Percentiles rank a stretch among this genome's conserved stretches.
Conservation (phyloP, 2,113 vertebrate genomes). For the Atrichornis clamosus region DNA sequence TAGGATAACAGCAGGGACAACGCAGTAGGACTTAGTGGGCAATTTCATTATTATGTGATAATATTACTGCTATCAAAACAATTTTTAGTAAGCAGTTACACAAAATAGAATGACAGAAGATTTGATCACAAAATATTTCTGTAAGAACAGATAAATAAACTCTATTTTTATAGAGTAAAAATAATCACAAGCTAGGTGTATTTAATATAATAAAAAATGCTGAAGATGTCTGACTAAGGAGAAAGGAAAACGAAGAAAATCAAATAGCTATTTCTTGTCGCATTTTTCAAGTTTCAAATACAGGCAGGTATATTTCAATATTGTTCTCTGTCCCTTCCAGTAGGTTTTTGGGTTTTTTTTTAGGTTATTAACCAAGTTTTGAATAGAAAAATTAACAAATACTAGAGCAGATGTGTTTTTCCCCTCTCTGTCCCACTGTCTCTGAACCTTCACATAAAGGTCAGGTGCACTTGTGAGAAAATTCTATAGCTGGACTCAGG, state of each 20-base stretch:
- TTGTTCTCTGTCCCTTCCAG: background rate
- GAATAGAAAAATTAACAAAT: background rate
- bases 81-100: background rate
- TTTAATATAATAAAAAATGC: background rate
- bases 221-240: background rate
- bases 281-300: background rate
- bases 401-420: fast-evolving
- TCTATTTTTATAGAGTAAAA: background rate
- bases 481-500: background rate
- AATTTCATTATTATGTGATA: background rate
- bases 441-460: background rate
- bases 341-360: too few relatives aligned
- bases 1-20: background rate
- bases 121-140: background rate
- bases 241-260: background rate
- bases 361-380: background rate
- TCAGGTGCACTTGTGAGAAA: background rate
- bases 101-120: background rate
- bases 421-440: fast-evolving
- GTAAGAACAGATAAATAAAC: background rate
- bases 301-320: background rate
- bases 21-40: background rate
- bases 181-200: background rate
- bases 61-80: background rate
- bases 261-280: background rate